Percentiles rank a stretch among this genome's conserved stretches.
phyloP scores from a whole-genome alignment of 2,888 invertebrate genomes.

The Harmothoe impar region DNA sequence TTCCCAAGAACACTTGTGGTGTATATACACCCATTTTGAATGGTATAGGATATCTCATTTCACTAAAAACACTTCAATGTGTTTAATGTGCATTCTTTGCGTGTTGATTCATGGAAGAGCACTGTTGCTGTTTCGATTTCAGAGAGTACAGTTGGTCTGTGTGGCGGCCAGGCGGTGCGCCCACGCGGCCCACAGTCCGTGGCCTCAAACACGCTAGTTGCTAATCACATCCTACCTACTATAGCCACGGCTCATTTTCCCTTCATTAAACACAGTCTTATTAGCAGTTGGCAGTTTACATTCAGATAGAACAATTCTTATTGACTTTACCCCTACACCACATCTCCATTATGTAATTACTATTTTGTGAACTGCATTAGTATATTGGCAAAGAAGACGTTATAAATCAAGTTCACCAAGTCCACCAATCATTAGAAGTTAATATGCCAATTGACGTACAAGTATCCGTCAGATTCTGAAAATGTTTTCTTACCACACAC shows the following conservation, averaged over 20 bases:
- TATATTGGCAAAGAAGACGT: neutral
- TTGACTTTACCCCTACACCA: no score
- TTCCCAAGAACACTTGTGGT: neutral
- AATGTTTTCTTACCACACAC: no score
- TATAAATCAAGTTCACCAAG: neutral
- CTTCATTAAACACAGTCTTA: slow-evolving; percentile 11
- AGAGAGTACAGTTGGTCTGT: neutral
- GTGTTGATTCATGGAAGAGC: neutral
- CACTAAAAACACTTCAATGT: neutral
- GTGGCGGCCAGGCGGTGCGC: neutral
- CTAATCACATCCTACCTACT: slow-evolving; percentile 9
- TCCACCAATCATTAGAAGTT: neutral
- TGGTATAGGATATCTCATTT: neutral
- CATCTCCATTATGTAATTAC: neutral
- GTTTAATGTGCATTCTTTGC: neutral
- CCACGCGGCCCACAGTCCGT: neutral
- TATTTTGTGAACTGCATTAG: neutral
- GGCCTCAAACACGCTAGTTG: neutral
- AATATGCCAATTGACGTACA: neutral
- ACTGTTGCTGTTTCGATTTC: neutral
- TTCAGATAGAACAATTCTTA: neutral
- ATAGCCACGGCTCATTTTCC: slow-evolving; percentile 8
- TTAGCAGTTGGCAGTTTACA: neutral
- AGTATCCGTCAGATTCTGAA: neutral
- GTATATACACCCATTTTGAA: neutral